These are phyloP conservation scores for Sussaba pulchella DNA, from an alignment of 2,888 invertebrate species.

Conservation along the genomic window DNA sequence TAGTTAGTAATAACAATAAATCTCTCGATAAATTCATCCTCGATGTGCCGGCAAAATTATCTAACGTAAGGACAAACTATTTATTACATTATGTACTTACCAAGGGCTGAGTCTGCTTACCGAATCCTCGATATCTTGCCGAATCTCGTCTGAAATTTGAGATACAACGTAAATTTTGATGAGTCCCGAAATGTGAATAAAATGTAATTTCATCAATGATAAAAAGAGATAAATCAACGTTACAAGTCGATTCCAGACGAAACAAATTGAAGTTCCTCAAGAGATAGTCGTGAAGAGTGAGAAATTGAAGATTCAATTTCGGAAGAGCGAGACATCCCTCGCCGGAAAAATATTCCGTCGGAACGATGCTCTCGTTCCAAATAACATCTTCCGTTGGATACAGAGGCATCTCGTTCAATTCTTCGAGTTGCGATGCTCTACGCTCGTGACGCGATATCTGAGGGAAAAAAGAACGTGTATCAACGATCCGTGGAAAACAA, in stretches of 20 bases:
- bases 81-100: conserved; percentile 84
- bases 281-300: conserved; percentile 99
- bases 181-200: too few relatives aligned
- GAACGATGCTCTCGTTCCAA: conserved; percentile 99
- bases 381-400: conserved; percentile 99
- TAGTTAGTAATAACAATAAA: too few relatives aligned
- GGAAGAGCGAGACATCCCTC: conserved; percentile 98
- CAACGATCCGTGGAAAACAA: neutral
- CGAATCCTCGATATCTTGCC: conserved; percentile 99
- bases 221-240: neutral
- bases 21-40: too few relatives aligned
- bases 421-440: conserved; percentile 96
- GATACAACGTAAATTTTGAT: conserved; percentile 6
- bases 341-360: conserved; percentile 98
- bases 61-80: too few relatives aligned
- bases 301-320: conserved; percentile 98
- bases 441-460: conserved; percentile 94
- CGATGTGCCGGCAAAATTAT: too few relatives aligned
- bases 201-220: neutral
- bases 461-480: conserved; percentile 42
- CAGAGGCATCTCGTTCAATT: conserved; percentile 98
- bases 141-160: conserved; percentile 93
- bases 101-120: conserved; percentile 98
- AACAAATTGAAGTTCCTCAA: conserved; percentile 99
- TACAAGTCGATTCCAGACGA: conserved; percentile 98